Evolutionary conservation across 2,113 vertebrate genomes (phyloP), one percentile per base, ranked within the genome.

Genomic region (Apaloderma vittatum): DNA sequence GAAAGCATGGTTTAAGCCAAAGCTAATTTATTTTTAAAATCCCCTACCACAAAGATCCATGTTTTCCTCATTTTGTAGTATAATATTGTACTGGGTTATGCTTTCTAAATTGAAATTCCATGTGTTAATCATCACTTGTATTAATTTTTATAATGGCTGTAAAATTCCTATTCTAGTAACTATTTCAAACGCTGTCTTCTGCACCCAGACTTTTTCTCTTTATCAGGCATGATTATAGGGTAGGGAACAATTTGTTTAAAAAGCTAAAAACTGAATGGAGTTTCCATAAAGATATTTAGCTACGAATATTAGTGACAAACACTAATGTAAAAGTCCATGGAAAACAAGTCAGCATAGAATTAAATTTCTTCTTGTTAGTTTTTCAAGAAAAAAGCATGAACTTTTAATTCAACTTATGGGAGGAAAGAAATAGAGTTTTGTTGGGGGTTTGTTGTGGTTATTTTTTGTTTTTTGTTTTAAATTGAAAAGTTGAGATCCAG

Each of bases 211-310:
- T 63, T 88, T 71, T 90, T 73, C 34, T 92, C 23, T 92, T 78
- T 92, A 90, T 95, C 59, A 92, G 4, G 11, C 24, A 1, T 93
- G 86, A 95, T 97, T 96, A 93, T 26, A 95, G 79, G 57, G 65
- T 86, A 59, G 15, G 23, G 36, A 89, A 91, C 2, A 84, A 88
- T 72, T 84, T 43, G 68, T 86, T 90, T 49, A 67, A 92, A 93
- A 93, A 80, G 12, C 45, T 45, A 26, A 77, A 93, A 94, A 63
- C 43, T 86, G 65, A 93, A 72, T 65, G 8, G 75, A 43, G 17
- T 93, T 92, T 74, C n/a, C 48, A 63, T 87, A 94, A 93, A 94
- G 83, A 81, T 79, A 91, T 91, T 95, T 86, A 83, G 51, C 37
- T 86, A 32, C 51, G 92, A 94, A 92, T 29, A 68, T 90, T 79